phyloP scores from a whole-genome alignment of 2,113 vertebrate genomes.

The Microtus richardsoni region DNA sequence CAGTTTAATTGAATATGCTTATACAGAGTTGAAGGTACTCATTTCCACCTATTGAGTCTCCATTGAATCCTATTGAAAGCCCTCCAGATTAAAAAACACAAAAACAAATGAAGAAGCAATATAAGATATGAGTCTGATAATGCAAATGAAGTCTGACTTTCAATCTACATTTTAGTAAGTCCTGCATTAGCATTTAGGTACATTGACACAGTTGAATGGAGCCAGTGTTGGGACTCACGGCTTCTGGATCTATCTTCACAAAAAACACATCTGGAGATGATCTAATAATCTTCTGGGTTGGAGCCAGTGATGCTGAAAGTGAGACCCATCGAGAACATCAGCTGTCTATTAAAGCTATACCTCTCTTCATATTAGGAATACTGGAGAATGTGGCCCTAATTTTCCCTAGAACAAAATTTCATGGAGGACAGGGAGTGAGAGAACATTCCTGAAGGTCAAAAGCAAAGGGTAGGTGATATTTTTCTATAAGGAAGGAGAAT shows the following conservation, averaged over 20 bases:
- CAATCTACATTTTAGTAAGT: slow-evolving; percentile 83
- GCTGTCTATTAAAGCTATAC: background rate
- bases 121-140: slow-evolving; percentile 79
- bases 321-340: background rate
- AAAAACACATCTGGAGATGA: slow-evolving; percentile 71
- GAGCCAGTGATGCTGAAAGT: background rate
- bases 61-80: slow-evolving; percentile 73
- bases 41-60: slow-evolving; percentile 82
- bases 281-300: slow-evolving; percentile 51
- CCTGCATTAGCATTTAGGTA: slow-evolving; percentile 69
- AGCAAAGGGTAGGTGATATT: background rate
- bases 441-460: background rate
- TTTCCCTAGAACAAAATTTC: background rate
- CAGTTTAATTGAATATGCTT: slow-evolving; percentile 88
- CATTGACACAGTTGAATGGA: background rate
- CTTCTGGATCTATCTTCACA: slow-evolving; percentile 75
- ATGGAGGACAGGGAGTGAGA: background rate
- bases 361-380: background rate
- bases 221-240: slow-evolving; percentile 14
- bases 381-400: background rate
- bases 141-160: slow-evolving; percentile 83
- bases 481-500: background rate
- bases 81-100: slow-evolving; percentile 66
- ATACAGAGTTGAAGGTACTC: slow-evolving; percentile 81
- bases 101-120: slow-evolving; percentile 83